Conservation (phyloP, 2,113 vertebrate genomes). For the Syngnathoides biaculeatus region DNA sequence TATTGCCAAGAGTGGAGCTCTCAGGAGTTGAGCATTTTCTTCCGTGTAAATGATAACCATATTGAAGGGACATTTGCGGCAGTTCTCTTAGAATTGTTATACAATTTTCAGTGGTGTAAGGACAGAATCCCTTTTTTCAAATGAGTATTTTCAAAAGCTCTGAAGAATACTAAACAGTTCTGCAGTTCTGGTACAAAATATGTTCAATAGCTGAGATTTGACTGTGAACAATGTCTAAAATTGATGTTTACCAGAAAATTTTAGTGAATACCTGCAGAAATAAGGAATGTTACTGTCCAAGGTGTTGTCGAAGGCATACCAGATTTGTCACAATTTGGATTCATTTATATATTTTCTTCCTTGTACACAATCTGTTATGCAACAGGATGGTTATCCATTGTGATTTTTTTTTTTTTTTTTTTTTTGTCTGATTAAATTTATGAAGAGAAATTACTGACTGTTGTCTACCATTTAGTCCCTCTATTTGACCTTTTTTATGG, state of each 20-base stretch:
- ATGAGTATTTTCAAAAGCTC: neutral
- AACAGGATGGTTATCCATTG: neutral
- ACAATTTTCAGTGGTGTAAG: constrained; percentile 4
- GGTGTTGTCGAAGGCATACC: neutral
- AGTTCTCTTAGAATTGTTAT: constrained; percentile 15
- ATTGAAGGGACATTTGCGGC: constrained; percentile 8
- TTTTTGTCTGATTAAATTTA: neutral
- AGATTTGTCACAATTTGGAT: neutral
- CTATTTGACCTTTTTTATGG: neutral
- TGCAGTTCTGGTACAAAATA: neutral
- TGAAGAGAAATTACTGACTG: neutral
- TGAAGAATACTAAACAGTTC: neutral
- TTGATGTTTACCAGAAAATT: neutral
- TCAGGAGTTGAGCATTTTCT: constrained; percentile 17
- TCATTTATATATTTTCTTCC: neutral
- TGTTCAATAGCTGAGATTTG: neutral
- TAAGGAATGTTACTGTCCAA: neutral
- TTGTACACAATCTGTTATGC: neutral
- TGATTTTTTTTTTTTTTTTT: neutral
- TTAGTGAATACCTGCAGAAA: neutral
- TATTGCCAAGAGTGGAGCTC: constrained; percentile 17
- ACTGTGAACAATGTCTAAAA: neutral
- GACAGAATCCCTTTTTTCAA: neutral
- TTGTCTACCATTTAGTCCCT: neutral
- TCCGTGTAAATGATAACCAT: constrained; percentile 6